Conservation (phyloP, 2,113 vertebrate genomes). For the Menidia beryllina region DNA sequence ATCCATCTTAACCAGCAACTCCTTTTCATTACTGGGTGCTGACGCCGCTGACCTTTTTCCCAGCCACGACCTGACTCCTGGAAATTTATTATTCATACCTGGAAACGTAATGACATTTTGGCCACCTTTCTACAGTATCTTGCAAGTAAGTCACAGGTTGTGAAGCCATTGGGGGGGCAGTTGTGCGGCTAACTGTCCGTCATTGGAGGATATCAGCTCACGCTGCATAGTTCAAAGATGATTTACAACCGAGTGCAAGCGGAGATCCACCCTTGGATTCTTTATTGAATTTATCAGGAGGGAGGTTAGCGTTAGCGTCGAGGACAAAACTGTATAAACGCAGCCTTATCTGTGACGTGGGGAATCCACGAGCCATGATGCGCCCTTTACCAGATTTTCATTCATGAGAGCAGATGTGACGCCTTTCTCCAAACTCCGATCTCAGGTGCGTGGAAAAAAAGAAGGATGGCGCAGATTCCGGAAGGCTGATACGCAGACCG, state of each 20-base stretch:
- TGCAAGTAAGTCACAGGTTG: no score
- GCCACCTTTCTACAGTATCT: no score
- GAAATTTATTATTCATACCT: no score
- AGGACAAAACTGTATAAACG: constrained; percentile 69
- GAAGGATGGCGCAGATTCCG: constrained; percentile 37
- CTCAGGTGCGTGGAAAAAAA: constrained; percentile 4
- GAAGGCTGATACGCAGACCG: constrained; percentile 46
- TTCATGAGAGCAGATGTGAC: neutral
- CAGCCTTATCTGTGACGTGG: constrained; percentile 47
- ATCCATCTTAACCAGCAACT: no score
- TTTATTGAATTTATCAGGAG: constrained; percentile 34
- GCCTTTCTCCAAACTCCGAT: neutral
- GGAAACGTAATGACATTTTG: no score
- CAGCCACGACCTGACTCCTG: no score
- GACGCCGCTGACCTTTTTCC: no score
- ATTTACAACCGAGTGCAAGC: constrained; percentile 51
- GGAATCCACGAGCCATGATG: constrained; percentile 19
- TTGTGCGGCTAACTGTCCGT: no score
- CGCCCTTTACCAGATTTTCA: constrained; percentile 4
- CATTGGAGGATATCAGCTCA: neutral
- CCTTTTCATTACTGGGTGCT: no score
- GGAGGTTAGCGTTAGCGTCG: neutral
- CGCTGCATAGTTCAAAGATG: constrained; percentile 5
- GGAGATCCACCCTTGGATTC: constrained; percentile 27
- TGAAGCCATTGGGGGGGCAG: no score